Conservation (phyloP, 2,888 invertebrate species). For the Heteromyza rotundicornis region DNA sequence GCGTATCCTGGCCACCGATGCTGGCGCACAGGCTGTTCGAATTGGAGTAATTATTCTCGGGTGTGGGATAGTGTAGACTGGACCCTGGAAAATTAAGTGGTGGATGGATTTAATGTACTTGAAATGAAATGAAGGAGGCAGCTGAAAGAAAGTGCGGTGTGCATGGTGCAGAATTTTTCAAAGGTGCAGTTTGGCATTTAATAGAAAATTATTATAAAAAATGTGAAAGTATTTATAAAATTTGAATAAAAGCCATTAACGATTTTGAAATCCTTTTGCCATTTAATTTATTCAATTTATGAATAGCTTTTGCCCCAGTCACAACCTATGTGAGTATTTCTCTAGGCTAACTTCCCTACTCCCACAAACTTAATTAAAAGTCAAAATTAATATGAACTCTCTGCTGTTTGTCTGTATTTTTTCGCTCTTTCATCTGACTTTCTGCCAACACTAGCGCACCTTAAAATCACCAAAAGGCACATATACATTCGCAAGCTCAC, state of each 20-base stretch:
- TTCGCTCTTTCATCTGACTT: too few relatives aligned
- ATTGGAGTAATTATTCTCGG: conserved; percentile 54
- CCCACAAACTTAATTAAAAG: conserved; percentile 15
- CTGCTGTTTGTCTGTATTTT: too few relatives aligned
- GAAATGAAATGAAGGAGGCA: conserved; percentile 4
- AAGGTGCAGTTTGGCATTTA: too few relatives aligned
- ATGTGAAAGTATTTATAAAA: too few relatives aligned
- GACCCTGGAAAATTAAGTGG: conserved; percentile 41
- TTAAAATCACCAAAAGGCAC: not conserved
- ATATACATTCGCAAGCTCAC: not conserved
- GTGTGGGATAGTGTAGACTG: conserved; percentile 34
- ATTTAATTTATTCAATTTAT: too few relatives aligned
- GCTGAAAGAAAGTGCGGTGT: too few relatives aligned
- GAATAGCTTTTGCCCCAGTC: too few relatives aligned
- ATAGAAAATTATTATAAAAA: too few relatives aligned
- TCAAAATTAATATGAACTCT: conserved; percentile 3
- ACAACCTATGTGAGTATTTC: not conserved
- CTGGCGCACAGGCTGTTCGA: conserved; percentile 44
- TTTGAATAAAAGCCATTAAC: too few relatives aligned
- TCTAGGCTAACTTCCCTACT: not conserved
- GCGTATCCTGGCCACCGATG: conserved; percentile 47
- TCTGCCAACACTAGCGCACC: not conserved
- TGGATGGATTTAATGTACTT: conserved; percentile 1
- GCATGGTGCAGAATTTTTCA: too few relatives aligned
- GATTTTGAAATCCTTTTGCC: too few relatives aligned